Conservation (phyloP, 2,888 invertebrate genomes). For the Netelia virgata region DNA sequence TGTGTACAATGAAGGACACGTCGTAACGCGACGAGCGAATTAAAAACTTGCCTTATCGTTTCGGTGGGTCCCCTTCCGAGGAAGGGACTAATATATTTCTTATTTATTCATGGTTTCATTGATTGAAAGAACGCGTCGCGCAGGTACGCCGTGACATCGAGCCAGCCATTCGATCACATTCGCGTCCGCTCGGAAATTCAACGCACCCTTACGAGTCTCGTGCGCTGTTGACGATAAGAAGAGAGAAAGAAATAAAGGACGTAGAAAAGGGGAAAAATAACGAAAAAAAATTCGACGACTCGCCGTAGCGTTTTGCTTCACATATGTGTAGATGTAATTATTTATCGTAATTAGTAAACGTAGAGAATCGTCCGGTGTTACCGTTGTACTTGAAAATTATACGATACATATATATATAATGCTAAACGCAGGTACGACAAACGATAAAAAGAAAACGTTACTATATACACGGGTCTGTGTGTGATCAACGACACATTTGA, state of each 20-base stretch:
- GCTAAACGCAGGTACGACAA: slow-evolving; percentile 63
- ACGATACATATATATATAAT: slow-evolving; percentile 30
- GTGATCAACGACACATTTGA: slow-evolving; percentile 73
- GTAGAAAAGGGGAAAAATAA: slow-evolving; percentile 14
- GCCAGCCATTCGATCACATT: too few species aligned
- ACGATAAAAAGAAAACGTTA: slow-evolving; percentile 57
- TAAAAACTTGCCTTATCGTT: slow-evolving; percentile 32
- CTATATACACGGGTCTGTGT: slow-evolving; percentile 75
- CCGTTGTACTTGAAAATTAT: slow-evolving; percentile 48
- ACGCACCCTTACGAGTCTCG: background rate
- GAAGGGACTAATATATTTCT: slow-evolving; percentile 10
- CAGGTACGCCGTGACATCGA: background rate
- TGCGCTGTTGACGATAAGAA: background rate
- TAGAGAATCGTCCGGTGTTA: slow-evolving; percentile 45
- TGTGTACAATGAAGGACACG: slow-evolving; percentile 36
- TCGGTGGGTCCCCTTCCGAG: slow-evolving; percentile 47
- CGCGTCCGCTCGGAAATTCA: too few species aligned
- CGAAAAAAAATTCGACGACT: slow-evolving; percentile 24
- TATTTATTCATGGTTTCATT: slow-evolving; percentile 8
- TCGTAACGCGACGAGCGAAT: slow-evolving; percentile 51
- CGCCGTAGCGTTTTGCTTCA: slow-evolving; percentile 5
- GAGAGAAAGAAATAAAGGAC: background rate
- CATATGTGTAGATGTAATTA: background rate
- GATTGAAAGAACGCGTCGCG: background rate
- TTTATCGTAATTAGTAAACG: slow-evolving; percentile 23